Evolutionary conservation across 2,888 invertebrate genomes (phyloP), one percentile per base, ranked within the genome.

Genomic region (Xanthia togata): DNA sequence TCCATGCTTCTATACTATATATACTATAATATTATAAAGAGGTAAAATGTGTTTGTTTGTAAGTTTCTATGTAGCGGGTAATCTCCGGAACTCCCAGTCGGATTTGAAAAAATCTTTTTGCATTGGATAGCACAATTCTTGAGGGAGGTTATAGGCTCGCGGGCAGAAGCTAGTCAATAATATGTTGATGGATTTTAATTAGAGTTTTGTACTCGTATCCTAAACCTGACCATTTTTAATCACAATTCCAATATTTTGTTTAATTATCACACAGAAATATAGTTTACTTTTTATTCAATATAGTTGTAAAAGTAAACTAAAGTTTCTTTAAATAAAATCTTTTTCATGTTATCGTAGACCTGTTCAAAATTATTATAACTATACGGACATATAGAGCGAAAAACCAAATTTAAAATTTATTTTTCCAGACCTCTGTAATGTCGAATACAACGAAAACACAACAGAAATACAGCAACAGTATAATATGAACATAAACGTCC

Each of bases 401-500:
- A 81, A n/a, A n/a, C 14, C 47, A 41, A 35, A 73, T 73, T 65
- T 31, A 9, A 41, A 73, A 65, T 77, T 41, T 55, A 6, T 5
- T 26, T 35, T 57, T 50, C n/a, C 67, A 50, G 47, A 75, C 35
- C 62, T 12, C 62, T 50, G 12, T 17, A 71, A 70, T n/a, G 14
- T 81, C 44, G n/a, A 72, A 75, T 70, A 55, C 55, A 76, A 57
- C n/a, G 55, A 53, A 50, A 50, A 31, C 17, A 14, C 50, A 57
- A 70, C 63, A 73, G 44, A 76, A 50, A 71, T 55, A 72, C 69
- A 57, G 67, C 55, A 55, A 44, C 70, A 53, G 62, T 64, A 53
- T 64, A 74, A 74, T 70, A 79, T 23, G n/a, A 63, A 74, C 79
- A 86, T 83, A 83, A 84, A 86, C 62, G 75, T 78, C 82, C n/a